phyloP scores from a whole-genome alignment of 2,113 vertebrate species.

The Boulengerochromis microlepis region DNA sequence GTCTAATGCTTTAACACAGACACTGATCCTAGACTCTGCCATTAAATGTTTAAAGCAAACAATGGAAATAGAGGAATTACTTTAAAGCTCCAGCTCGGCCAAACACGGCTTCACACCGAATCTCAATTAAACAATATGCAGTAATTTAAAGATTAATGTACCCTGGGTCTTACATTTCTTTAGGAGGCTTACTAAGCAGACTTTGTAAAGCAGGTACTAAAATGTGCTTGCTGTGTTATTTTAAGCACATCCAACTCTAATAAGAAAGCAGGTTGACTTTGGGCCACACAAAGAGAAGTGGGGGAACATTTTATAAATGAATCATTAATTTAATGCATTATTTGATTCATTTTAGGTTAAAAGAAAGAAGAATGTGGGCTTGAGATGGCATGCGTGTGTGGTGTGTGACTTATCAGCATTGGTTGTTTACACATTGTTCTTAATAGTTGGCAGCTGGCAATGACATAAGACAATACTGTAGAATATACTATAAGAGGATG shows the following conservation, averaged over 20 bases:
- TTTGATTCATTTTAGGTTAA: background rate
- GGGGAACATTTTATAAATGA: background rate
- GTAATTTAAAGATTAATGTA: background rate
- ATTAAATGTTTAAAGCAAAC: background rate
- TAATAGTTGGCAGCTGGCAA: background rate
- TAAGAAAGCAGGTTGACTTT: background rate
- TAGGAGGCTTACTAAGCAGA: background rate
- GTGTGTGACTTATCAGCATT: background rate
- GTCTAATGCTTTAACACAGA: background rate
- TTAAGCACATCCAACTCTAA: background rate
- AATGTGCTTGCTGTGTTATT: background rate
- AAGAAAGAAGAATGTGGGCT: background rate
- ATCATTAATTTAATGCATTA: background rate
- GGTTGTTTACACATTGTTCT: background rate
- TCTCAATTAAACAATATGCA: background rate
- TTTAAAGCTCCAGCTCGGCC: background rate
- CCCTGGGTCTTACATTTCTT: background rate
- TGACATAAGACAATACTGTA: background rate
- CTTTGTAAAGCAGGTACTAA: slow-evolving; percentile 10
- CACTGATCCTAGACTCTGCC: background rate
- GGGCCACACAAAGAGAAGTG: background rate
- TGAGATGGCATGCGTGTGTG: background rate
- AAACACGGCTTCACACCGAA: background rate
- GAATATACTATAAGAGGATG: background rate
- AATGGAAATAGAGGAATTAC: background rate